These are phyloP conservation scores for Deilephila porcellus DNA, from an alignment of 2,888 invertebrate genomes.

Conservation along the genomic window DNA sequence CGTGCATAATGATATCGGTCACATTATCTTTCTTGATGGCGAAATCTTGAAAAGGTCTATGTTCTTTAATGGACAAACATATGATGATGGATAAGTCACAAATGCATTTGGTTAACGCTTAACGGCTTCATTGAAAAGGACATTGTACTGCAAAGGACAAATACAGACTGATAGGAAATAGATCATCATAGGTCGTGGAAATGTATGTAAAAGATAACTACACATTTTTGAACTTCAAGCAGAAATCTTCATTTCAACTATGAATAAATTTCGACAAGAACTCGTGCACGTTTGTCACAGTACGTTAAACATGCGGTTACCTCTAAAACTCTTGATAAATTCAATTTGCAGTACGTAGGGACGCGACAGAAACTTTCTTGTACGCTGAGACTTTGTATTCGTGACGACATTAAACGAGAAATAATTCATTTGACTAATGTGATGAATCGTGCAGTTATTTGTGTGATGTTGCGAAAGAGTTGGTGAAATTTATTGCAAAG, in stretches of 20 bases:
- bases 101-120: too few species aligned
- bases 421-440: conserved; percentile 24
- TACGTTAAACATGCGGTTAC: conserved; percentile 16
- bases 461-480: conserved; percentile 1
- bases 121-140: too few species aligned
- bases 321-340: conserved; percentile 23
- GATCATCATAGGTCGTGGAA: too few species aligned
- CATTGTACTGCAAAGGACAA: too few species aligned
- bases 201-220: too few species aligned
- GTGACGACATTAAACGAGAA: background rate
- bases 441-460: background rate
- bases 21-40: too few species aligned
- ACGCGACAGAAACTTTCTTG: conserved; percentile 9
- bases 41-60: too few species aligned
- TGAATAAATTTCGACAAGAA: background rate
- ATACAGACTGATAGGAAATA: too few species aligned
- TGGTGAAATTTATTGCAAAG: background rate
- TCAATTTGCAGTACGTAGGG: conserved; percentile 2
- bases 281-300: background rate
- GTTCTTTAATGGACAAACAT: too few species aligned
- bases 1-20: too few species aligned
- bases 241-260: background rate
- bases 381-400: conserved; percentile 5
- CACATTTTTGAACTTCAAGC: background rate
- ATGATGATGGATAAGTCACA: too few species aligned